Base-by-base conservation (phyloP, 37 sponge, comb jelly and placozoan species). In the Amphimedon queenslandica region DNA sequence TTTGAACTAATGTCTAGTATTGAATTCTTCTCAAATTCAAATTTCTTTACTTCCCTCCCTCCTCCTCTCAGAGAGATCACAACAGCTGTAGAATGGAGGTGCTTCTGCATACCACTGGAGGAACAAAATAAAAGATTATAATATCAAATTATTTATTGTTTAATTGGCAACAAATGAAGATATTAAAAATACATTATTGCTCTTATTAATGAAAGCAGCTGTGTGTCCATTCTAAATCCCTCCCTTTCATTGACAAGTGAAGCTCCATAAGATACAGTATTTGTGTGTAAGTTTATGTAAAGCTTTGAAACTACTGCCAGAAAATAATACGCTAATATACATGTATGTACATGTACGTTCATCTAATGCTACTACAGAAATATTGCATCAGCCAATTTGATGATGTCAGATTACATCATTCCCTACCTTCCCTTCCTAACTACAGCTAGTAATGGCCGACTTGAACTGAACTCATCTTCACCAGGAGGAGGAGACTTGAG, bases 381-480 rank as follows among this genome's bases (percentile, higher is more conserved):
- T 13, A 47, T 47, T 47, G 13, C 13, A 47, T 47, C 13, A 8
- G 13, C 53, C 8, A 18, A 18, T 47, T 47, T 47, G 53, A n/a
- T n/a, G n/a, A n/a, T n/a, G n/a, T n/a, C n/a, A n/a, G n/a, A n/a
- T n/a, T n/a, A n/a, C n/a, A 47, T 18, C 8, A 29, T 20, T 27
- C 16, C 70, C 25, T 1, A 77, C 79, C 73, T 73, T 73, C 85
- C 79, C 34, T 85, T 78, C 63, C 57, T 85, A 39, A 87, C 84
- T 4, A 93, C 83, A 56, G 85, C 93, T 36, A 93, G 40, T 24
- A 93, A 76, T 1, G 93, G 93, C 35, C 93, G 41, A 43, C 77
- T 73, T 41, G 57, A 47, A 31, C 67, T 31, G 64, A 79, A 84
- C 37, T 27, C 31, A 38, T 93, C 93, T 36, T 42, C 56, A 31